phyloP scores from a whole-genome alignment of 2,113 vertebrate species.

The Alouatta palliata region DNA sequence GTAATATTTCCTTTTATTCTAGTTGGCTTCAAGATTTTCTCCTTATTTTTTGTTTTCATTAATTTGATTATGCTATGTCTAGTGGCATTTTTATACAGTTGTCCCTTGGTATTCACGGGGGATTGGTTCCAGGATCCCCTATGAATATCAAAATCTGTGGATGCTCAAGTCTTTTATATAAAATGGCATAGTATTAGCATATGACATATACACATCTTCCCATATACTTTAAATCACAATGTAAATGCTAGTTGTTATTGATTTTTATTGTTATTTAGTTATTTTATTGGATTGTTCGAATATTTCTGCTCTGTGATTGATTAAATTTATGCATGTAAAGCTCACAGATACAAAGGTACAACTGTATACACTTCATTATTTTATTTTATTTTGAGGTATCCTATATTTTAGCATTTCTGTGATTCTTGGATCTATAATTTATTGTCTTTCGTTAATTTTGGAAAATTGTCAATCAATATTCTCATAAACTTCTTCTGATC shows the following conservation, averaged over 20 bases:
- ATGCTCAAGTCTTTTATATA: not conserved
- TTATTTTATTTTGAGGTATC: not conserved
- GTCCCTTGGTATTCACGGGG: not conserved
- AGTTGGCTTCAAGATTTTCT: not conserved
- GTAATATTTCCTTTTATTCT: not conserved
- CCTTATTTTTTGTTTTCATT: not conserved
- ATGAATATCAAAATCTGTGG: not conserved
- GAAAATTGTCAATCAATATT: not conserved
- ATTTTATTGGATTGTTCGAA: not conserved
- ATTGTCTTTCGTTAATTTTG: not conserved
- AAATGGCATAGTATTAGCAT: not conserved
- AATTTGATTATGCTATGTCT: not conserved
- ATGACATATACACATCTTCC: not conserved
- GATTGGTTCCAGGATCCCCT: not conserved
- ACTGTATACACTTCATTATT: not conserved
- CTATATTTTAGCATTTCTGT: not conserved
- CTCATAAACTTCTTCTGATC: not conserved
- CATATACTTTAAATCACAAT: not conserved
- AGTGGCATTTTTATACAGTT: not conserved
- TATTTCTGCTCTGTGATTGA: not conserved
- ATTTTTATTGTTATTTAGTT: not conserved
- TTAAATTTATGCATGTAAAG: not conserved
- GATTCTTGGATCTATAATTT: not conserved
- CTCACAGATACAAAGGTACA: not conserved
- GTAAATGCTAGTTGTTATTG: not conserved